Percentiles rank a stretch among this genome's conserved stretches.
Evolutionary conservation across 1,140 invertebrate species (phyloP).

Genomic region (Eupristina koningsbergeri): DNA sequence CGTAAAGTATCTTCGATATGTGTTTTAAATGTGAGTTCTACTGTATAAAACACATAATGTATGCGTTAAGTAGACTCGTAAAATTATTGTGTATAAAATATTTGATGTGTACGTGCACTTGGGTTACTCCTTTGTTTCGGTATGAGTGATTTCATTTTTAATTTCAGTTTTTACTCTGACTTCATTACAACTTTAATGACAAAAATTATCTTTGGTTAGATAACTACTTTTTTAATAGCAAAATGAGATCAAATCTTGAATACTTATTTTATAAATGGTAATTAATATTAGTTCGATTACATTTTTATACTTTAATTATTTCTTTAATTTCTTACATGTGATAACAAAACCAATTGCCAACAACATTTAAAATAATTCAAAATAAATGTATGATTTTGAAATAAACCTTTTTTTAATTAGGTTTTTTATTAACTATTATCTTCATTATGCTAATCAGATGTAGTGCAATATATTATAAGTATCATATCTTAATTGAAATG

Average conservation of each 20-base stretch:
- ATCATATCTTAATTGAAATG: no score
- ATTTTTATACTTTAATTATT: background rate
- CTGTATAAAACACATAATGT: background rate
- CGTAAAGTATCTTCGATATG: no score
- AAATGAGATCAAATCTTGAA: background rate
- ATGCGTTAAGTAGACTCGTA: background rate
- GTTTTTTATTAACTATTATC: background rate
- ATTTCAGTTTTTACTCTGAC: background rate
- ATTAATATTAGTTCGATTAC: background rate
- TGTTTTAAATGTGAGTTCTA: background rate
- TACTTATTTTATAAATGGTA: background rate
- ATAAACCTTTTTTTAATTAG: background rate
- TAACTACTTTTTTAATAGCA: background rate
- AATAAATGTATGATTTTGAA: background rate
- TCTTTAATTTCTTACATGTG: no score
- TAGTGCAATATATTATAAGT: no score
- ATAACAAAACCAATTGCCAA: no score
- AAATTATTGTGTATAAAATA: background rate
- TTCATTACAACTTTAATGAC: slow-evolving; percentile 8
- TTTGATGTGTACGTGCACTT: background rate
- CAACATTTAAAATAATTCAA: no score
- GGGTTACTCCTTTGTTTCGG: background rate
- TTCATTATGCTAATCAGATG: no score
- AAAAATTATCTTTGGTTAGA: slow-evolving; percentile 7
- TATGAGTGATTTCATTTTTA: slow-evolving; percentile 4